A percentile compares a stretch with the other conserved stretches of the same genome.
Conservation (phyloP, 2,113 vertebrate genomes). For the Formicarius rufipectus region DNA sequence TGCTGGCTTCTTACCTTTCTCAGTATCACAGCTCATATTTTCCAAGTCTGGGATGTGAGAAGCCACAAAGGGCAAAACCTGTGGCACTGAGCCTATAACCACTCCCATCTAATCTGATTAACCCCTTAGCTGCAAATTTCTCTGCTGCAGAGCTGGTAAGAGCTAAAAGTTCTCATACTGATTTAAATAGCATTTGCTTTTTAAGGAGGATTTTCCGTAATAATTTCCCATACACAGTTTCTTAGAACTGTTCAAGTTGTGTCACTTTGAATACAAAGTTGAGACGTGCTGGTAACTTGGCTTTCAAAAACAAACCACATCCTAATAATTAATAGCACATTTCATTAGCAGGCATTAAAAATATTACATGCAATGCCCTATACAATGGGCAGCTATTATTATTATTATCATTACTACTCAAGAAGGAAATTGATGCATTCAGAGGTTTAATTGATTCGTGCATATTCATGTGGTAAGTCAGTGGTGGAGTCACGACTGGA, state of each 20-base stretch:
- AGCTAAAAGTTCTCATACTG: not conserved
- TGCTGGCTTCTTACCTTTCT: constrained; percentile 82
- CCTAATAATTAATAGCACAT: constrained; percentile 58
- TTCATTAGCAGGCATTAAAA: constrained; percentile 62
- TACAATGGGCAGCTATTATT: constrained; percentile 60
- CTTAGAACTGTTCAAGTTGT: not conserved
- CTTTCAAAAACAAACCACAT: constrained; percentile 28
- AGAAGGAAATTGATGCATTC: constrained; percentile 57
- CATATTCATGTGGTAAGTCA: constrained; percentile 66
- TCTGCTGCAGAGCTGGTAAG: not conserved
- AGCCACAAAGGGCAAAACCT: constrained; percentile 79
- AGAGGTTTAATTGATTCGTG: constrained; percentile 67
- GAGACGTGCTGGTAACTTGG: not conserved
- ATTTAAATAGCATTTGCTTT: not conserved
- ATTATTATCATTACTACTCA: constrained; percentile 37
- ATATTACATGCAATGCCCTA: constrained; percentile 25
- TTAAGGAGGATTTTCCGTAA: not conserved
- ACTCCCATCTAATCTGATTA: constrained; percentile 68
- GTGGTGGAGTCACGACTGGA: constrained; percentile 52
- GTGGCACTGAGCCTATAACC: constrained; percentile 68
- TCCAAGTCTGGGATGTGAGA: constrained; percentile 81
- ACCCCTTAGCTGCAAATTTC: constrained; percentile 55
- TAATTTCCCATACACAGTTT: not conserved
- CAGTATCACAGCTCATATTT: constrained; percentile 79
- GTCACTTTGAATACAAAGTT: not conserved